phyloP scores from a whole-genome alignment of 2,113 vertebrate species.

The Oncorhynchus gorbuscha region DNA sequence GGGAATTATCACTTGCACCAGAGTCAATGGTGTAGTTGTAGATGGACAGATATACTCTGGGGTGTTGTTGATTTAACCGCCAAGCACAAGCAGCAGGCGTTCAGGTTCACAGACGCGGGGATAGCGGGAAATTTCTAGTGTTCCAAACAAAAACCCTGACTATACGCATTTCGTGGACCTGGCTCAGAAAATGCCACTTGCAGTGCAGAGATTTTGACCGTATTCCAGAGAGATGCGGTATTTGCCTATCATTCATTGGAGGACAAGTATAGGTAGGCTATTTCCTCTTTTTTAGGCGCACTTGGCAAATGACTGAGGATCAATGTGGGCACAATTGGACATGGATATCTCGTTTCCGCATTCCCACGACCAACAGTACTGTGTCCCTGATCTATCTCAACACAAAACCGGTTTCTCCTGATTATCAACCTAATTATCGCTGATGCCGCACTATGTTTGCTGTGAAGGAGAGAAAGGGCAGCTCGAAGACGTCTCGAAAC shows the following conservation, averaged over 20 bases:
- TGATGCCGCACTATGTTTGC: conserved; percentile 45
- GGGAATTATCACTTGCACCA: neutral
- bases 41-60: neutral
- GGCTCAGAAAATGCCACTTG: neutral
- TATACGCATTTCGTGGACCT: neutral
- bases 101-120: neutral
- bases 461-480: conserved; percentile 20
- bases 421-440: conserved; percentile 44
- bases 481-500: neutral
- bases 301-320: neutral
- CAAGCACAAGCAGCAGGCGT: neutral
- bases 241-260: conserved; percentile 12
- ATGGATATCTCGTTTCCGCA: conserved; percentile 64
- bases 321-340: neutral
- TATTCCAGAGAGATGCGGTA: neutral
- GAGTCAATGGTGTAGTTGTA: neutral
- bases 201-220: neutral
- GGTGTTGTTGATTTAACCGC: neutral
- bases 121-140: neutral
- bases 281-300: conserved; percentile 1
- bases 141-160: conserved; percentile 5
- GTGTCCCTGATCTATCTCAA: conserved; percentile 40
- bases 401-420: conserved; percentile 75
- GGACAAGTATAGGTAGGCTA: neutral
- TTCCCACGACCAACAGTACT: conserved; percentile 54